phyloP scores from a whole-genome alignment of 2,113 vertebrate genomes.

The Oryctolagus cuniculus region DNA sequence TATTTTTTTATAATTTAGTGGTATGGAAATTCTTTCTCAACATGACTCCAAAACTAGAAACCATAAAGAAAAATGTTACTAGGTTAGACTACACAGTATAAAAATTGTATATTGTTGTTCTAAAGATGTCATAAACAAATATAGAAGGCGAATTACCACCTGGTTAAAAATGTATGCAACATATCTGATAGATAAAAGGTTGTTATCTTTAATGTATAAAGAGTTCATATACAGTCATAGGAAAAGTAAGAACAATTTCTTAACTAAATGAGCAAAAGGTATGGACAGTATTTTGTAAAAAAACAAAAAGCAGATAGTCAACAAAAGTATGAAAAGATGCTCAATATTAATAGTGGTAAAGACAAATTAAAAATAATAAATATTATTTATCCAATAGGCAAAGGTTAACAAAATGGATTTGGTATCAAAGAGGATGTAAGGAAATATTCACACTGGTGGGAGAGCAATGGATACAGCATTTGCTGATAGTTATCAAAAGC shows the following conservation, averaged over 20 bases:
- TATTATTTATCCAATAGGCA: not conserved
- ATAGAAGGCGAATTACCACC: not conserved
- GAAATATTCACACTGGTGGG: not conserved
- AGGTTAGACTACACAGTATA: not conserved
- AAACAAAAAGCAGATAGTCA: not conserved
- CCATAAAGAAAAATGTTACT: slow-evolving; percentile 27
- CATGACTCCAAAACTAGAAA: not conserved
- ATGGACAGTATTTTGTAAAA: slow-evolving; percentile 40
- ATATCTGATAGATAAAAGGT: not conserved
- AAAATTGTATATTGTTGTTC: slow-evolving; percentile 6
- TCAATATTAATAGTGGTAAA: not conserved
- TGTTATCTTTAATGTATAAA: slow-evolving; percentile 51
- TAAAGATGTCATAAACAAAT: slow-evolving; percentile 17
- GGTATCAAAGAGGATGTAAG: not conserved
- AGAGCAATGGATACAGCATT: slow-evolving; percentile 44
- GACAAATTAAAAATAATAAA: slow-evolving; percentile 44
- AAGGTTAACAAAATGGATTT: slow-evolving; percentile 25
- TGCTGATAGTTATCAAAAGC: slow-evolving; percentile 36
- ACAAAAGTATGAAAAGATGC: slow-evolving; percentile 34
- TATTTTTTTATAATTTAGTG: slow-evolving; percentile 17
- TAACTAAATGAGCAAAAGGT: slow-evolving; percentile 40
- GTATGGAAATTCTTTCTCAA: not conserved
- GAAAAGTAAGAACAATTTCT: slow-evolving; percentile 37
- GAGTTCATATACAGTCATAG: not conserved
- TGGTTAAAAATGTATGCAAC: slow-evolving; percentile 35